Percentiles rank a stretch among this genome's conserved stretches.
Evolutionary conservation across 2,888 invertebrate species (phyloP).

Genomic region (Scotopteryx bipunctaria): DNA sequence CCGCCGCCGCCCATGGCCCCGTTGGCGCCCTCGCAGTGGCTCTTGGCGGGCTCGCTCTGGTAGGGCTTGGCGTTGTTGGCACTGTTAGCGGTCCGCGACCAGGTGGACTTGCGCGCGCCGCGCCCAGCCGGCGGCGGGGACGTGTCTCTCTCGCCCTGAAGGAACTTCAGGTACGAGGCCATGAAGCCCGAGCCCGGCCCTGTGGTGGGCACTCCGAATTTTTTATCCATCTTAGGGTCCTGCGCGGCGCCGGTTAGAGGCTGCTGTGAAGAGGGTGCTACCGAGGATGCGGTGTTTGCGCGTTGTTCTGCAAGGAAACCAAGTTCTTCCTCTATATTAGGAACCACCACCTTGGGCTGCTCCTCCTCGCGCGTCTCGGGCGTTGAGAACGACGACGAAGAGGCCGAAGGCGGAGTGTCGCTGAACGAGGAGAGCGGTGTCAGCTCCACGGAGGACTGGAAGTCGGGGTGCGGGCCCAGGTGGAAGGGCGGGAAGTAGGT

Average conservation of each 20-base stretch:
- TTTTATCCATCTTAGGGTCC: constrained; percentile 84
- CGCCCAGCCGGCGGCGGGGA: constrained; percentile 90
- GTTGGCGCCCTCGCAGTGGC: constrained; percentile 73
- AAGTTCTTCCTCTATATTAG: constrained; percentile 94
- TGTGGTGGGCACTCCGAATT: constrained; percentile 82
- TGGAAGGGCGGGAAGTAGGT: constrained; percentile 92
- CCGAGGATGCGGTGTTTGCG: constrained; percentile 77
- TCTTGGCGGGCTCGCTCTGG: constrained; percentile 68
- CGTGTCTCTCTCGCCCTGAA: constrained; percentile 91
- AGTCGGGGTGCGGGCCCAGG: constrained; percentile 87
- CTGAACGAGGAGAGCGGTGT: constrained; percentile 83
- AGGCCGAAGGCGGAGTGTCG: constrained; percentile 83
- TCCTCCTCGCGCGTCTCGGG: constrained; percentile 85
- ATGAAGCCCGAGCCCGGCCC: constrained; percentile 90
- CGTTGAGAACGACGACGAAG: constrained; percentile 81
- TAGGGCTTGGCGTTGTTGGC: constrained; percentile 66
- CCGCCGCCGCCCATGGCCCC: constrained; percentile 69
- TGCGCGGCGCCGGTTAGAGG: constrained; percentile 76
- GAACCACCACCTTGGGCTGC: constrained; percentile 93
- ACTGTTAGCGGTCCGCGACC: constrained; percentile 81
- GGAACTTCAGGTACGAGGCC: constrained; percentile 93
- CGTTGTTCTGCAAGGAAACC: constrained; percentile 89
- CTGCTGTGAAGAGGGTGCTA: constrained; percentile 80
- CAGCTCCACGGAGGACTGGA: constrained; percentile 86
- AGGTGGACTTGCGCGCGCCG: constrained; percentile 86